Evolutionary conservation across 2,797 vertebrate species (phyloP).

Genomic region (Cryptoblepharus egeriae): DNA sequence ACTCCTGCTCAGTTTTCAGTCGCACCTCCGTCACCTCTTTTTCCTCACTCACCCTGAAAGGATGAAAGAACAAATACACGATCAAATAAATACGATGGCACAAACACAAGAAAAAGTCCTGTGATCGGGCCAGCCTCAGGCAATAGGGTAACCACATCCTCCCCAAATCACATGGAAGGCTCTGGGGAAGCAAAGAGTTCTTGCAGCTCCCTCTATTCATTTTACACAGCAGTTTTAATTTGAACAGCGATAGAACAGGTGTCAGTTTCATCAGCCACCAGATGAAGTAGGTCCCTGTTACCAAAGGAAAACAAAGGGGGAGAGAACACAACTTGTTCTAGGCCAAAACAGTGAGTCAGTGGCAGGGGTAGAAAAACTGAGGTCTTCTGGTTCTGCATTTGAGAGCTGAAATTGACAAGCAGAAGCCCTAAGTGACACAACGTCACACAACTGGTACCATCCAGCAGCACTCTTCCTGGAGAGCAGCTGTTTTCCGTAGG

Average conservation of each 20-base stretch:
- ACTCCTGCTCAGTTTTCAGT: constrained; percentile 89
- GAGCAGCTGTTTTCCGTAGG: too few species aligned
- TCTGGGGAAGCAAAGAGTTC: not conserved
- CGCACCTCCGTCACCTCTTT: constrained; percentile 93
- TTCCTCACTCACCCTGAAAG: constrained; percentile 92
- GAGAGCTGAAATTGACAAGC: not conserved
- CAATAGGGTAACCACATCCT: not conserved
- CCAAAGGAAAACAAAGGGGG: not conserved
- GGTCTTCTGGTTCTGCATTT: not conserved
- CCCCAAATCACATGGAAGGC: not conserved
- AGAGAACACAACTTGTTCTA: not conserved
- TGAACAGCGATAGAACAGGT: not conserved
- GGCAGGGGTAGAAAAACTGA: not conserved
- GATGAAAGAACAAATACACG: constrained; percentile 33
- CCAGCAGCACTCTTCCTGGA: too few species aligned
- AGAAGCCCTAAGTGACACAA: not conserved
- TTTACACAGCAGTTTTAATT: not conserved
- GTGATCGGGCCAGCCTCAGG: not conserved
- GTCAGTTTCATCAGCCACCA: not conserved
- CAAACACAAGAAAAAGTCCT: not conserved
- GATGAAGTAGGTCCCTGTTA: not conserved
- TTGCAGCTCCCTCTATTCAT: not conserved
- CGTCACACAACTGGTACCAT: too few species aligned
- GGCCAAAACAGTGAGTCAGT: not conserved
- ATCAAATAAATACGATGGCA: constrained; percentile 40